Percentiles rank a stretch among this genome's conserved stretches.
phyloP scores from a whole-genome alignment of 2,888 invertebrate species.

The Steromphala cineraria region DNA sequence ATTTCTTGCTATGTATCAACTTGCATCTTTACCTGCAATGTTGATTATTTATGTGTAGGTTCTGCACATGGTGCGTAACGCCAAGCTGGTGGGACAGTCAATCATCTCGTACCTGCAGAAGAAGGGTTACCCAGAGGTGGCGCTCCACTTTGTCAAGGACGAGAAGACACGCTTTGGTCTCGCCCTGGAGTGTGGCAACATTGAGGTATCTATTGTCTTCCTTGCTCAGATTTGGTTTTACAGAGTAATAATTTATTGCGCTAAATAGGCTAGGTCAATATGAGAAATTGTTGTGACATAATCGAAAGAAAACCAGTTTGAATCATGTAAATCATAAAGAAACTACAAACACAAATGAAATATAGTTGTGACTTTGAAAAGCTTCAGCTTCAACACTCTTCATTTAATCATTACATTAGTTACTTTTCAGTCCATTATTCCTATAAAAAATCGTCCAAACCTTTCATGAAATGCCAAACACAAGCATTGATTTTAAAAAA shows the following conservation, averaged over 20 bases:
- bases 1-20: too few relatives aligned
- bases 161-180: slow-evolving; percentile 96
- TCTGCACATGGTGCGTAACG: slow-evolving; percentile 92
- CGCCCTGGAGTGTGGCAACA: slow-evolving; percentile 98
- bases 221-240: background rate
- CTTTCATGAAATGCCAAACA: too few relatives aligned
- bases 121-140: slow-evolving; percentile 99
- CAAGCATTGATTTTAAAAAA: too few relatives aligned
- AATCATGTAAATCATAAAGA: too few relatives aligned
- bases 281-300: background rate
- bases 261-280: background rate
- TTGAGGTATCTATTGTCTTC: slow-evolving; percentile 82
- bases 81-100: slow-evolving; percentile 97
- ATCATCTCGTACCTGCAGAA: slow-evolving; percentile 99
- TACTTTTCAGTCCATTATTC: too few relatives aligned
- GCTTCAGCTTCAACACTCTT: too few relatives aligned
- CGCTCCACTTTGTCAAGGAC: slow-evolving; percentile 98
- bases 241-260: background rate
- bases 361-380: too few relatives aligned
- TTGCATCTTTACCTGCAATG: too few relatives aligned
- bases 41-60: slow-evolving; percentile 72
- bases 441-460: too few relatives aligned
- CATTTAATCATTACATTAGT: too few relatives aligned
- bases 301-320: too few relatives aligned
- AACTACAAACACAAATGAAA: too few relatives aligned